Evolutionary conservation across 1,140 invertebrate species (phyloP).

Genomic region (Littorina saxatilis): DNA sequence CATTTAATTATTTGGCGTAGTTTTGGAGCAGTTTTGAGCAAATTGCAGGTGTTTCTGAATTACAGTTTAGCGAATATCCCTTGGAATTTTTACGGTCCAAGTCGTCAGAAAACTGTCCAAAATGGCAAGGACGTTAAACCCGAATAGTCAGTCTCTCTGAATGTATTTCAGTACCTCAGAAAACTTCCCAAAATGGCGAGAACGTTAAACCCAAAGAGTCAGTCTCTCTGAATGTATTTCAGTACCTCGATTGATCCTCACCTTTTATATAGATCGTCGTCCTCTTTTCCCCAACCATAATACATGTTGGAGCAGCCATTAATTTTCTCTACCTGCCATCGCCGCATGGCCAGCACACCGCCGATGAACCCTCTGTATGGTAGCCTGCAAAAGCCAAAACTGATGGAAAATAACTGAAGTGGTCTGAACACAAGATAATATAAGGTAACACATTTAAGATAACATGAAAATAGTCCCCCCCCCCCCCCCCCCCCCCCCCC

Average conservation of each 20-base stretch:
- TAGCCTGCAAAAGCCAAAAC: constrained; percentile 81
- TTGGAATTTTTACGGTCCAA: too few species aligned
- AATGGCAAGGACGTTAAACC: too few species aligned
- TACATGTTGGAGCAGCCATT: constrained; percentile 95
- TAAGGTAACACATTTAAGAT: too few species aligned
- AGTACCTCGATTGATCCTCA: constrained; percentile 76
- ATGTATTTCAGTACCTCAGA: neutral
- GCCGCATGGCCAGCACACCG: constrained; percentile 79
- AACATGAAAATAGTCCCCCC: too few species aligned
- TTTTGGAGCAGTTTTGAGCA: too few species aligned
- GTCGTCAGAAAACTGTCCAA: too few species aligned
- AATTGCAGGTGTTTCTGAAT: too few species aligned
- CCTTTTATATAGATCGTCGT: constrained; percentile 83
- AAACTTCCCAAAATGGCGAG: neutral
- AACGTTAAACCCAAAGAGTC: neutral
- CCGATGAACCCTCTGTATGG: constrained; percentile 91
- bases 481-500: neutral
- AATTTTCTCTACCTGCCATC: constrained; percentile 82
- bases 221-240: neutral
- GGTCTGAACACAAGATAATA: neutral
- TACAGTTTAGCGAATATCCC: too few species aligned
- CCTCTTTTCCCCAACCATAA: constrained; percentile 83
- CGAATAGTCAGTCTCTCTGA: too few species aligned
- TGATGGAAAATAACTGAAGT: constrained; percentile 34
- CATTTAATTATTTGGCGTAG: too few species aligned